Evolutionary conservation across 2,797 vertebrate species (phyloP).

Genomic region (Gambusia yucatana): DNA sequence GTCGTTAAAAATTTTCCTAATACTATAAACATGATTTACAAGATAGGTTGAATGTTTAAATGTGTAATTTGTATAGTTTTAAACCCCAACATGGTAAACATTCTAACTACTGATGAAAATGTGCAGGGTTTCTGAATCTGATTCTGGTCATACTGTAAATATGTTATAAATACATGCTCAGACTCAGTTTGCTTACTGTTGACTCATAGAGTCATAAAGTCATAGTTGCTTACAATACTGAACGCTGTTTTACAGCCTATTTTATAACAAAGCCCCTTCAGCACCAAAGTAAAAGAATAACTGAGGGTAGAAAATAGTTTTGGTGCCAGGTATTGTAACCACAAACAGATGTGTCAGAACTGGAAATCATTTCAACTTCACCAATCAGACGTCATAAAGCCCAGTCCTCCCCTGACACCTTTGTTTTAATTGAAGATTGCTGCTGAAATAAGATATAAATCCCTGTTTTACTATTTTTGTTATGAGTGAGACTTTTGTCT

Average conservation of each 20-base stretch:
- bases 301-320: constrained; percentile 41
- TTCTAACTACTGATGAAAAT: constrained; percentile 54
- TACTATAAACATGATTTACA: constrained; percentile 55
- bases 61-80: constrained; percentile 22
- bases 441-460: constrained; percentile 43
- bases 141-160: constrained; percentile 45
- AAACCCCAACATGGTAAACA: constrained; percentile 52
- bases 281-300: constrained; percentile 56
- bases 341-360: constrained; percentile 76
- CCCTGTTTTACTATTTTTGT: constrained; percentile 38
- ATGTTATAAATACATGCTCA: constrained; percentile 18
- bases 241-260: constrained; percentile 39
- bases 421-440: constrained; percentile 53
- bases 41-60: constrained; percentile 27
- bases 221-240: constrained; percentile 22
- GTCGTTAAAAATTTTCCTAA: constrained; percentile 32
- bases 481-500: constrained; percentile 17
- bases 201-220: too few relatives aligned
- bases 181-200: constrained; percentile 25
- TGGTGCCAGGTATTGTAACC: constrained; percentile 66
- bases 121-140: constrained; percentile 29
- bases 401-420: constrained; percentile 65
- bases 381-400: constrained; percentile 70
- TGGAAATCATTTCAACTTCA: constrained; percentile 72
- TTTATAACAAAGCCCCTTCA: constrained; percentile 51